phyloP scores from a whole-genome alignment of 2,797 vertebrate species.

The Rhyacichthys aspro region DNA sequence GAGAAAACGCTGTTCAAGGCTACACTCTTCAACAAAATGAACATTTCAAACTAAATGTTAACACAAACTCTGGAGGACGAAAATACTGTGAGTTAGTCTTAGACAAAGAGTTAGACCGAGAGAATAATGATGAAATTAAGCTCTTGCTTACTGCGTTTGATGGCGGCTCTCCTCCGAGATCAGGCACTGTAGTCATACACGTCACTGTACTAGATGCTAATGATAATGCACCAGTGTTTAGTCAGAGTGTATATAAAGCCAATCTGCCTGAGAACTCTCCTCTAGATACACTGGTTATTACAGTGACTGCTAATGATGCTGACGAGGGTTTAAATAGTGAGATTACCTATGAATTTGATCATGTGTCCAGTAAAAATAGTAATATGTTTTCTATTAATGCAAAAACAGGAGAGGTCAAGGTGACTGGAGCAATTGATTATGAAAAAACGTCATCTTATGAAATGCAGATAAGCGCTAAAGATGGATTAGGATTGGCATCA shows the following conservation, averaged over 20 bases:
- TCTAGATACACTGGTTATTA: slow-evolving; percentile 43
- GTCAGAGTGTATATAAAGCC: slow-evolving; percentile 62
- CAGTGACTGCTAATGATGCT: slow-evolving; percentile 66
- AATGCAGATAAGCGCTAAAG: slow-evolving; percentile 65
- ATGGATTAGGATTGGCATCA: slow-evolving; percentile 51
- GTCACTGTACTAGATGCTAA: slow-evolving; percentile 68
- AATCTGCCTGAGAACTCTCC: slow-evolving; percentile 66
- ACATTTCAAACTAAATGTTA: slow-evolving; percentile 38
- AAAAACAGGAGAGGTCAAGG: slow-evolving; percentile 61
- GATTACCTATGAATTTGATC: slow-evolving; percentile 70
- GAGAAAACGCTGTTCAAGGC: slow-evolving; percentile 63
- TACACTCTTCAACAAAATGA: slow-evolving; percentile 44
- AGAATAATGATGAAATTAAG: slow-evolving; percentile 57
- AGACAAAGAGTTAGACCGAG: slow-evolving; percentile 71
- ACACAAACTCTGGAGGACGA: slow-evolving; percentile 12
- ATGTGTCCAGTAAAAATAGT: slow-evolving; percentile 59
- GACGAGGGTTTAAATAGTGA: slow-evolving; percentile 72
- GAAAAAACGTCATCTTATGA: slow-evolving; percentile 47
- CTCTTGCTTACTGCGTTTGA: slow-evolving; percentile 71
- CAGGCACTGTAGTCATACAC: slow-evolving; percentile 59
- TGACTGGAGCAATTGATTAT: slow-evolving; percentile 46
- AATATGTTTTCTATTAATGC: slow-evolving; percentile 62
- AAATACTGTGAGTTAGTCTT: slow-evolving; percentile 58
- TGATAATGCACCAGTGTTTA: slow-evolving; percentile 70
- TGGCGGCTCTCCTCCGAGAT: slow-evolving; percentile 69